Conservation (phyloP, 2,113 vertebrate genomes). For the Crotalus tigris region DNA sequence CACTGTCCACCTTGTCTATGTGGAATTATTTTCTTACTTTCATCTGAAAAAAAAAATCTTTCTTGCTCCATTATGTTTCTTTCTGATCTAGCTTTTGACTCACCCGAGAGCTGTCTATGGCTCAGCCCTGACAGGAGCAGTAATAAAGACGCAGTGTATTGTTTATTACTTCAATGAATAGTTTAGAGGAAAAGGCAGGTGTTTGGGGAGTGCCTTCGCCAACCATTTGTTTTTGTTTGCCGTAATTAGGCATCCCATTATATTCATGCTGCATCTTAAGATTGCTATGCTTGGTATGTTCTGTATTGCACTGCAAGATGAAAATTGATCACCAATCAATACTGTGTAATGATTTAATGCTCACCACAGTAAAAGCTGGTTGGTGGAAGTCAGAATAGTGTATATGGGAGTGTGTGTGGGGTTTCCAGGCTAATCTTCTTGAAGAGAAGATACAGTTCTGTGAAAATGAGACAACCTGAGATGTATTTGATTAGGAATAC, state of each 20-base stretch:
- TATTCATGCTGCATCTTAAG: constrained; percentile 38
- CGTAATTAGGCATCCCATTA: constrained; percentile 55
- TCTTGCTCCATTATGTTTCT: neutral
- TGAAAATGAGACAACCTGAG: constrained; percentile 57
- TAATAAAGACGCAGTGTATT: neutral
- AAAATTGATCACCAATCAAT: constrained; percentile 65
- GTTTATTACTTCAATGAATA: neutral
- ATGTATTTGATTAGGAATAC: constrained; percentile 51
- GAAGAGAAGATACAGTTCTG: constrained; percentile 52
- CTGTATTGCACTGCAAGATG: constrained; percentile 55
- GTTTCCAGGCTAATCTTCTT: constrained; percentile 54
- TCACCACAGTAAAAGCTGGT: constrained; percentile 28
- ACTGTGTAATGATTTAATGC: constrained; percentile 44
- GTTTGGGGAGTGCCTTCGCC: neutral
- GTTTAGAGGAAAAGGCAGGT: neutral
- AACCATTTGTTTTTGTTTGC: constrained; percentile 37
- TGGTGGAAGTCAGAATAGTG: constrained; percentile 51
- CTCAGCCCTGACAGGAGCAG: neutral
- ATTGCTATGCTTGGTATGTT: constrained; percentile 35
- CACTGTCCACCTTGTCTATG: neutral
- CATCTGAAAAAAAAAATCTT: neutral
- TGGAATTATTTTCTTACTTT: neutral
- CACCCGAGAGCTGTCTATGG: neutral
- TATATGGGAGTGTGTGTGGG: constrained; percentile 40
- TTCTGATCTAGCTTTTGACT: neutral